Percentiles rank a stretch among this genome's conserved stretches.
Evolutionary conservation across 37 sponge, comb jelly and placozoan genomes (phyloP).

Genomic region (Halisarca cf. caerulea): DNA sequence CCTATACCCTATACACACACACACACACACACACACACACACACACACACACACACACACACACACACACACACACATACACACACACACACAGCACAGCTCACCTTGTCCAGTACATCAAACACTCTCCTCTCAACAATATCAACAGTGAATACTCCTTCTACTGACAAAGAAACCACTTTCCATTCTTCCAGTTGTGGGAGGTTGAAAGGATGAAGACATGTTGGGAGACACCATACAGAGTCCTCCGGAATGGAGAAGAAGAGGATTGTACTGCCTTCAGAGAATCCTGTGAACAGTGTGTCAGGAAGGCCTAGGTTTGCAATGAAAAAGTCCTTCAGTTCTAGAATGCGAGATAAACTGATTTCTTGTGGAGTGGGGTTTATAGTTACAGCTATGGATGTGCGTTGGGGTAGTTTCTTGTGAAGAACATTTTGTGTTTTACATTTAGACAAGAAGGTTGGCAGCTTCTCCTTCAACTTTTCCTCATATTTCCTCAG

Average conservation of each 20-base stretch:
- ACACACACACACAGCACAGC: no score
- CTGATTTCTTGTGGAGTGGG: background rate
- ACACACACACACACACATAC: no score
- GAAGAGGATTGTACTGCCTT: background rate
- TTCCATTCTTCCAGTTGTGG: no score
- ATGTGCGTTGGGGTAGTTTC: background rate
- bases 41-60: no score
- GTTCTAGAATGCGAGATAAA: background rate
- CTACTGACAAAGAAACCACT: no score
- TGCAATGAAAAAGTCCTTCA: background rate
- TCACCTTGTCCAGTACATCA: background rate
- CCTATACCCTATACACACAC: no score
- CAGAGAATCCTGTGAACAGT: background rate
- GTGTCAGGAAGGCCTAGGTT: background rate
- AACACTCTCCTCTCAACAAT: no score
- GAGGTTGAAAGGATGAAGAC: no score
- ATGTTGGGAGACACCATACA: no score
- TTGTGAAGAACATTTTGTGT: background rate
- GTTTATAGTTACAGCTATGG: background rate
- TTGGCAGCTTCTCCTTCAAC: background rate
- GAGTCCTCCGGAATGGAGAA: conserved; percentile 4
- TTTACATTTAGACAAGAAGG: background rate
- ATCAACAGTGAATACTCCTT: no score
- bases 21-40: no score
- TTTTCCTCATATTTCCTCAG: background rate